Evolutionary conservation across 2,888 invertebrate genomes (phyloP).

Genomic region (Mechanitis mazaeus): DNA sequence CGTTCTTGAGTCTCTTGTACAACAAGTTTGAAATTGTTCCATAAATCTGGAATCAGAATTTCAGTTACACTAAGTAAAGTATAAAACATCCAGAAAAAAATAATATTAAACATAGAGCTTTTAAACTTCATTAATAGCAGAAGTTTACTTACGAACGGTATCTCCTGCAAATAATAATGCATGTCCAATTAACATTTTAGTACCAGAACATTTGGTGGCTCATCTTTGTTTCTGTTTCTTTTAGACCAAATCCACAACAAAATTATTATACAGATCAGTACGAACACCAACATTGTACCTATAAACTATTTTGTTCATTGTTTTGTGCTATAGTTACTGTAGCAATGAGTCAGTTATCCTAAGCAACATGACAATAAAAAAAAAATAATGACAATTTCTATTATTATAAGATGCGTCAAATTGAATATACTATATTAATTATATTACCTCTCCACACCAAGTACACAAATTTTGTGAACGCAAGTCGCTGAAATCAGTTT

Average conservation of each 20-base stretch:
- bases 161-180: slow-evolving; percentile 41
- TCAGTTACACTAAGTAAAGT: slow-evolving; percentile 27
- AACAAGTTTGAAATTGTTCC: slow-evolving; percentile 44
- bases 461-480: too few species aligned
- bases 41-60: slow-evolving; percentile 26
- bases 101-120: too few species aligned
- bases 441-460: too few species aligned
- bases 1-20: slow-evolving; percentile 42
- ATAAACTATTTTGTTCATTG: too few species aligned
- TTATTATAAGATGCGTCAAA: too few species aligned
- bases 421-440: too few species aligned
- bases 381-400: too few species aligned
- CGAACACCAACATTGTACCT: background rate
- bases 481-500: too few species aligned
- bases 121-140: slow-evolving; percentile 33
- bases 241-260: background rate
- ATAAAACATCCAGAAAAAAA: slow-evolving; percentile 1
- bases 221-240: slow-evolving; percentile 6
- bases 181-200: slow-evolving; percentile 39
- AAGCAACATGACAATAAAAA: too few species aligned
- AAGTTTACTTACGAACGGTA: slow-evolving; percentile 44
- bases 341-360: too few species aligned
- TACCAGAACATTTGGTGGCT: slow-evolving; percentile 33
- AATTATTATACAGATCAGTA: background rate
- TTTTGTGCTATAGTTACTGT: too few species aligned